Conservation (phyloP, 2,797 vertebrate genomes). For the Forpus xanthops region DNA sequence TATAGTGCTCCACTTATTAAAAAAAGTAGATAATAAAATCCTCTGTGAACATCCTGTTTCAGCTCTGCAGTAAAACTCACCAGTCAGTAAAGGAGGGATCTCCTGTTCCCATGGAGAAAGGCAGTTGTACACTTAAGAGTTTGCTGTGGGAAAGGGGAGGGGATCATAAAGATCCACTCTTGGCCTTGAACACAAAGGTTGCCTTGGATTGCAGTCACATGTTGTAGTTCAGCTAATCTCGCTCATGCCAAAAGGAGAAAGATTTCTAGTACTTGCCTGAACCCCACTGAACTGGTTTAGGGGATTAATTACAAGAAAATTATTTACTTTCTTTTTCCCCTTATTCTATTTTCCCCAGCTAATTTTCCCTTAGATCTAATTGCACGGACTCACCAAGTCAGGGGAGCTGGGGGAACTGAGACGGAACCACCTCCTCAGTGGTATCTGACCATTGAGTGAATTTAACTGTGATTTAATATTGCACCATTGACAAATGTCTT, state of each 20-base stretch:
- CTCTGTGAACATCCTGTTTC: conserved; percentile 4
- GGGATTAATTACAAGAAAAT: conserved; percentile 38
- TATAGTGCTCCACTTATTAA: not conserved
- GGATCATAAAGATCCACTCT: conserved; percentile 42
- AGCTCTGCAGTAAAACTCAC: not conserved
- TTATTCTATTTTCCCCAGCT: not conserved
- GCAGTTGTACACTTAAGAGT: not conserved
- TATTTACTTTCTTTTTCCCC: not conserved
- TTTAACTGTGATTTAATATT: not conserved
- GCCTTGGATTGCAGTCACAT: conserved; percentile 58
- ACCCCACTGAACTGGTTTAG: conserved; percentile 46
- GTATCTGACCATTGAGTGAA: not conserved
- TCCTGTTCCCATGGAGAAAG: conserved; percentile 50
- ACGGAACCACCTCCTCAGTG: not conserved
- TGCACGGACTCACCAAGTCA: not conserved
- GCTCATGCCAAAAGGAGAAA: not conserved
- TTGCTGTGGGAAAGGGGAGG: conserved; percentile 33
- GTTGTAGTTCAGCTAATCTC: conserved; percentile 54
- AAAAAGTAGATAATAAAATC: not conserved
- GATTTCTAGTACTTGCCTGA: conserved; percentile 47
- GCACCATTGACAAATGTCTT: not conserved
- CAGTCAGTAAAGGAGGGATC: not conserved
- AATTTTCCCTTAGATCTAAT: not conserved
- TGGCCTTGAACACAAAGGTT: conserved; percentile 56
- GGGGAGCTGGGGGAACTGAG: not conserved